Evolutionary conservation across 2,888 invertebrate species (phyloP), one percentile per base, ranked within the genome.

Genomic region (Latrodectus hesperus): DNA sequence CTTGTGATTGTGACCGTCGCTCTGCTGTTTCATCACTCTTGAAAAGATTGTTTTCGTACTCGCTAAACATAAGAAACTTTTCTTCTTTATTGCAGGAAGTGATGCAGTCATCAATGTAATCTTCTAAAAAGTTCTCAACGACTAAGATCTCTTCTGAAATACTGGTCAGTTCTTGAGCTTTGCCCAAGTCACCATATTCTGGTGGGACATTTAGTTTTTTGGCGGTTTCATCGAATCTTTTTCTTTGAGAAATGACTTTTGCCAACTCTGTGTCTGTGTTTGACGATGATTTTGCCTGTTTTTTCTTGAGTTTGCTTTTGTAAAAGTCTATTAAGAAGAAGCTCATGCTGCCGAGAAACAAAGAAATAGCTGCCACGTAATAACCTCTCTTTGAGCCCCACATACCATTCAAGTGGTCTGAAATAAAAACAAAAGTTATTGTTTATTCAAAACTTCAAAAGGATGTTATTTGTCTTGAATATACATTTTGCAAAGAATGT

Each of bases 21-120:
- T 87, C 87, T 8, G 67, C 14, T 9, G 64, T 76, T 38, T 86
- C 83, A 49, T 79, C 81, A 1, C 89, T 90, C 81, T 90, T 90
- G 76, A 87, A 96, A 87, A 96, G 93, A 92, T 96, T 96, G 93
- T 96, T 96, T 92, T 96, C 96, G 92, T 96, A 96, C 92, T 96
- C 96, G 91, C 96, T 96, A 90, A 96, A 94, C 96, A 96, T 96
- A 91, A 96, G 93, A 92, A 96, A 96, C 93, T 96, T 96, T 92
- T 96, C 96, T 90, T 96, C 95, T 94, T 94, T 93, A 17, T 91
- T 92, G 88, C 90, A 91, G 6, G 91, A 91, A 38, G 91, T 91
- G 74, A 91, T 91, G 84, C 91, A 91, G 67, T 89, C 89, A 17
- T 89, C 88, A 9, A 87, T 81, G 60, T 81, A 88, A 51, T 90